Conservation (phyloP, 2,797 vertebrate species). For the Helarctos malayanus region DNA sequence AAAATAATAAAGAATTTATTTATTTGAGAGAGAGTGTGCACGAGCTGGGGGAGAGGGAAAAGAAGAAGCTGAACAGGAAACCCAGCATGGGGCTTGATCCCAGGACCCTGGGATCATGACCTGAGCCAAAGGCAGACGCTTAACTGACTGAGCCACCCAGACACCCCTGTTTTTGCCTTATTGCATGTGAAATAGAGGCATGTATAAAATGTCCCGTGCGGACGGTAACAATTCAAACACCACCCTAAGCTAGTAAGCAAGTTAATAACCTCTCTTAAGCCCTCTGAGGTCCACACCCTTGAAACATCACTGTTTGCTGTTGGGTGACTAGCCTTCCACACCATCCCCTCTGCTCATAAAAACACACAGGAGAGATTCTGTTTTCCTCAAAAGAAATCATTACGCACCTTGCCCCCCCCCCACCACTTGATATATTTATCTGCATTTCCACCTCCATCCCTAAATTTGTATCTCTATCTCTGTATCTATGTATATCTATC, state of each 20-base stretch:
- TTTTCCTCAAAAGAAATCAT: not conserved
- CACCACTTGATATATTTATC: not conserved
- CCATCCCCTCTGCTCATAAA: not conserved
- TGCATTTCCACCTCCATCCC: not conserved
- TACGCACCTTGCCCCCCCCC: not conserved
- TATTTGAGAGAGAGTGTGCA: not conserved
- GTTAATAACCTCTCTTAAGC: not conserved
- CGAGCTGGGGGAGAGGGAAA: not conserved
- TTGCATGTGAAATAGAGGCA: not conserved
- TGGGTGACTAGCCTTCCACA: not conserved
- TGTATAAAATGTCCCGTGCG: too few species aligned
- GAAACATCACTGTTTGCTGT: not conserved
- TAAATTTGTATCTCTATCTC: not conserved
- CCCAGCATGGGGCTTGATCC: not conserved
- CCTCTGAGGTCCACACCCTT: not conserved
- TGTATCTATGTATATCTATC: not conserved
- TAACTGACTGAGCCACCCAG: not conserved
- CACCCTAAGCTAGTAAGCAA: not conserved
- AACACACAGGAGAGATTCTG: not conserved
- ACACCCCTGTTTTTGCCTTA: not conserved
- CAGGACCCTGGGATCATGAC: not conserved
- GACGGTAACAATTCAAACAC: not conserved
- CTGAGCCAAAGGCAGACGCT: not conserved
- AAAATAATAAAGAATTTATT: too few species aligned
- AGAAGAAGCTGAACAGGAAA: not conserved